A percentile compares a stretch with the other conserved stretches of the same genome.
Conservation (phyloP, 2,888 invertebrate species). For the Thereva nobilitata region DNA sequence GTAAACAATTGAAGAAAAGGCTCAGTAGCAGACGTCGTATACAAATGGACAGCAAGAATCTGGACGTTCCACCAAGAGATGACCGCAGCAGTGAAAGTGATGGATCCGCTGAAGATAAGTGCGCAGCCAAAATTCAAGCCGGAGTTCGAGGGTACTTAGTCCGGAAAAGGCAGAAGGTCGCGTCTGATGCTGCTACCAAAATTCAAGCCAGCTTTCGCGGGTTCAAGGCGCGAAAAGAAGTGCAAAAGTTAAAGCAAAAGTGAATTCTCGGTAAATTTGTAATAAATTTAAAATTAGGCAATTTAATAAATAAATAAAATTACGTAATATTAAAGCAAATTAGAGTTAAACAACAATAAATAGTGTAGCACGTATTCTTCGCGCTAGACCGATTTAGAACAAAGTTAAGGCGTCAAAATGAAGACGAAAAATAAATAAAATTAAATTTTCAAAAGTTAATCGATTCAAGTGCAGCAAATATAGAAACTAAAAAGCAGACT, state of each 20-base stretch:
- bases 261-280: slow-evolving; percentile 38
- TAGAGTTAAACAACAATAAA: no score
- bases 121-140: slow-evolving; percentile 57
- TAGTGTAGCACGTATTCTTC: no score
- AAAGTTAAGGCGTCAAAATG: no score
- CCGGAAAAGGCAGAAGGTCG: slow-evolving; percentile 55
- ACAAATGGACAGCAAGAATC: slow-evolving; percentile 28
- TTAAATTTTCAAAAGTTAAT: no score
- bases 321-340: no score
- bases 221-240: slow-evolving; percentile 56
- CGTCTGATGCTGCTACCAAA: slow-evolving; percentile 57
- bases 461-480: no score
- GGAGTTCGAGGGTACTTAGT: slow-evolving; percentile 56
- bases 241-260: slow-evolving; percentile 51
- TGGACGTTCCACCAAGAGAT: slow-evolving; percentile 40
- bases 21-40: background rate
- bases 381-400: no score
- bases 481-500: no score
- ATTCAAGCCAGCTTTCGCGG: slow-evolving; percentile 59
- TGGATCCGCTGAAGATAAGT: slow-evolving; percentile 50
- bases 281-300: no score
- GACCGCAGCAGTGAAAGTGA: slow-evolving; percentile 19
- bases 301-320: no score
- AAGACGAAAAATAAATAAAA: no score
- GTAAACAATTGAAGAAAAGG: slow-evolving; percentile 55